Conservation (phyloP, 2,888 invertebrate genomes). For the Phengaris arion region DNA sequence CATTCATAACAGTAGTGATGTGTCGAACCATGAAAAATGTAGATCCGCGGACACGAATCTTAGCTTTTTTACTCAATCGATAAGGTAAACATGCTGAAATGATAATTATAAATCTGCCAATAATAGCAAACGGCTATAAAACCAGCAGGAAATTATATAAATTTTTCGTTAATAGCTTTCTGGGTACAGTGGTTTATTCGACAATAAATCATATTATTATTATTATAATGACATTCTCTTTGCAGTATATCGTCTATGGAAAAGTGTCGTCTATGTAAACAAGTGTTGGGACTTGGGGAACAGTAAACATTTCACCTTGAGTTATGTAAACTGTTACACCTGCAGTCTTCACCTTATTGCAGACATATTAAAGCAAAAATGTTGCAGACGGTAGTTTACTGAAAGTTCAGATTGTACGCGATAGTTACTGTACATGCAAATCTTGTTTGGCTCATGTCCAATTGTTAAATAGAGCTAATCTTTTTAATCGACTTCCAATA, state of each 20-base stretch:
- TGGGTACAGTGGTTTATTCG: too few relatives aligned
- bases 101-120: too few relatives aligned
- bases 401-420: neutral
- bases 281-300: neutral
- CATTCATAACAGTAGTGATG: too few relatives aligned
- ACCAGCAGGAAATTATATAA: neutral
- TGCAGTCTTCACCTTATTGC: conserved; percentile 27
- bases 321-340: conserved; percentile 20
- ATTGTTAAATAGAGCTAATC: neutral
- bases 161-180: too few relatives aligned
- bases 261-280: conserved; percentile 7
- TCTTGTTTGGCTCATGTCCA: conserved; percentile 10
- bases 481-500: neutral
- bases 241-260: neutral
- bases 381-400: conserved; percentile 8
- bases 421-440: conserved; percentile 11
- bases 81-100: too few relatives aligned
- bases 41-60: too few relatives aligned
- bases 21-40: too few relatives aligned
- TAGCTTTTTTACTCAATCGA: too few relatives aligned
- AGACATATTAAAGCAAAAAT: conserved; percentile 23
- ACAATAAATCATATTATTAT: neutral
- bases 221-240: neutral
- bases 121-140: too few relatives aligned
- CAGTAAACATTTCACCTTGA: neutral